Evolutionary conservation across 1,140 invertebrate genomes (phyloP).

Genomic region (Augochlora pura): DNA sequence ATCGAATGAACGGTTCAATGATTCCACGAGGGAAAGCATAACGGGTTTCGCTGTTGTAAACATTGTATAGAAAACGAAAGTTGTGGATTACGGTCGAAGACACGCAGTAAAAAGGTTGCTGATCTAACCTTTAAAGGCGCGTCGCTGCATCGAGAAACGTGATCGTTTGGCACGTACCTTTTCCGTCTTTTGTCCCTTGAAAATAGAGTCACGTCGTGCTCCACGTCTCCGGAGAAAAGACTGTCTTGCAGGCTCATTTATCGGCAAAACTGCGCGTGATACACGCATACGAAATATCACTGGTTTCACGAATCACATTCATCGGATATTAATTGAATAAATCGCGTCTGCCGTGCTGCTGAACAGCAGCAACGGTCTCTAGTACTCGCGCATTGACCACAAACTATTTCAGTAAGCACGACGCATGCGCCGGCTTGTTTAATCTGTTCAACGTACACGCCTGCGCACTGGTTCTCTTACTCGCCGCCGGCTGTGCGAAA

Average conservation of each 20-base stretch:
- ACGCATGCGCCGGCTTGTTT: conserved; percentile 17
- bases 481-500: background rate
- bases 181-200: conserved; percentile 65
- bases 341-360: conserved; percentile 23
- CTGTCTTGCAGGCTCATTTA: conserved; percentile 75
- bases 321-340: conserved; percentile 2
- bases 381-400: conserved; percentile 33
- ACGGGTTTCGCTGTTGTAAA: background rate
- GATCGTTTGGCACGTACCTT: conserved; percentile 66
- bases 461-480: background rate
- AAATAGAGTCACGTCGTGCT: conserved; percentile 73
- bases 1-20: background rate
- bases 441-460: background rate
- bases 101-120: conserved; percentile 1
- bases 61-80: conserved; percentile 24
- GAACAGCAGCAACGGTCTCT: conserved; percentile 27
- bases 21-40: background rate
- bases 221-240: conserved; percentile 73
- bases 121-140: conserved; percentile 51
- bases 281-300: background rate
- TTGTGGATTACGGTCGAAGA: conserved; percentile 1
- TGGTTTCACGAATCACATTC: background rate
- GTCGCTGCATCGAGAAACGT: conserved; percentile 20
- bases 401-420: conserved; percentile 16
- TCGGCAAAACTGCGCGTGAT: conserved; percentile 21